A percentile compares a stretch with the other conserved stretches of the same genome.
Conservation (phyloP, 2,888 invertebrate species). For the Drosophila peninsularis region DNA sequence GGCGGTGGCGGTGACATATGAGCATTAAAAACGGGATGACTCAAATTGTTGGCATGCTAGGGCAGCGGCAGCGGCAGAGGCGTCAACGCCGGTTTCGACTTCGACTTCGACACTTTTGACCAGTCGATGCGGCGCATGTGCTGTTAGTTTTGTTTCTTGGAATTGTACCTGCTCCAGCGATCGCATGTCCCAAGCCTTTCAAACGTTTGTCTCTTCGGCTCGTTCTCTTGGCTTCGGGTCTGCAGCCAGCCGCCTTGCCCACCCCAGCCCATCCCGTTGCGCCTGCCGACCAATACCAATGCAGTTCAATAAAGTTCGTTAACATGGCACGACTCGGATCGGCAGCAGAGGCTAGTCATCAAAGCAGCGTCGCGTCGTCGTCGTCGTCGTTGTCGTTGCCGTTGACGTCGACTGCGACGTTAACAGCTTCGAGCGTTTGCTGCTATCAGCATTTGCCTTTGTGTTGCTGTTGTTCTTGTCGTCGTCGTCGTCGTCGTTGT, state of each 20-base stretch:
- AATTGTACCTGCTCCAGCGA: constrained; percentile 36
- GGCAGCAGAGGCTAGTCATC: constrained; percentile 31
- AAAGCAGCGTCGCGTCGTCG: constrained; percentile 16
- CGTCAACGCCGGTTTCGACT: not conserved
- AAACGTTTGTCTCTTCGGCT: constrained; percentile 12
- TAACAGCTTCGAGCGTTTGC: constrained; percentile 29
- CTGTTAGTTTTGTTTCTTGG: constrained; percentile 40
- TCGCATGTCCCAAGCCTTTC: not conserved
- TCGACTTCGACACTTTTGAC: constrained; percentile 2
- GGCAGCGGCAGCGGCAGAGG: not conserved
- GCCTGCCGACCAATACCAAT: constrained; percentile 26
- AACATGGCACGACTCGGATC: constrained; percentile 31
- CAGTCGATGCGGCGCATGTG: constrained; percentile 42
- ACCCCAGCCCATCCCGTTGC: not conserved
- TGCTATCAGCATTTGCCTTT: constrained; percentile 47
- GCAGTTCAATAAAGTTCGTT: constrained; percentile 69
- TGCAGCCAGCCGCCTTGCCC: not conserved
- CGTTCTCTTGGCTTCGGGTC: constrained; percentile 7
- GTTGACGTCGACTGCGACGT: constrained; percentile 13
- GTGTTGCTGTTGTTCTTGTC: constrained; percentile 3
- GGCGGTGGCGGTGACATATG: constrained; percentile 55
- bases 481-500: too few species aligned
- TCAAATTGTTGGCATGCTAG: constrained; percentile 66
- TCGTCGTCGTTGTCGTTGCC: too few species aligned
- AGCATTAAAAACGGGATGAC: constrained; percentile 51